Evolutionary conservation across 2,888 invertebrate genomes (phyloP).

Genomic region (Drosophila anomalata): DNA sequence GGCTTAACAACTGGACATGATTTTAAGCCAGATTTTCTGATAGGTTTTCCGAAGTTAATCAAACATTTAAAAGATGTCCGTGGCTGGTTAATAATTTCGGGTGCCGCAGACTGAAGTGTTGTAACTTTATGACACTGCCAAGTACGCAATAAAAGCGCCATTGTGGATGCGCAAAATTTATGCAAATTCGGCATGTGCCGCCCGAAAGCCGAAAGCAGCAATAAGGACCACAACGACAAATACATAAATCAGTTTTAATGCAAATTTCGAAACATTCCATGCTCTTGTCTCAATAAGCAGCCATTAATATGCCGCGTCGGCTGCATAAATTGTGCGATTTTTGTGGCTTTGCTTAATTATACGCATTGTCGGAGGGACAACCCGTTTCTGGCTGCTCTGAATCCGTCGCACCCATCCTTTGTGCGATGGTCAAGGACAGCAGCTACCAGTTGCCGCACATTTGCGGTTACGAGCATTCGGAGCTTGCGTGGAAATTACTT

Average conservation of each 20-base stretch:
- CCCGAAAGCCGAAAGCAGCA: constrained; percentile 27
- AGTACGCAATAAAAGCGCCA: constrained; percentile 44
- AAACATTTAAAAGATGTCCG: constrained; percentile 7
- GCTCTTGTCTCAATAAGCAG: constrained; percentile 53
- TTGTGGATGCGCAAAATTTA: constrained; percentile 53
- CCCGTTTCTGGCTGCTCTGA: constrained; percentile 7
- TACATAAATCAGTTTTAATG: constrained; percentile 56
- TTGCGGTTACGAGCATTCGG: constrained; percentile 17
- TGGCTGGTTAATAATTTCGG: constrained; percentile 7
- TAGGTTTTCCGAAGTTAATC: neutral
- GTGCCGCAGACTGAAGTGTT: constrained; percentile 13
- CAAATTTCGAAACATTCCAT: constrained; percentile 43
- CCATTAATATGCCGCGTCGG: constrained; percentile 60
- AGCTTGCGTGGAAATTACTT: constrained; percentile 31
- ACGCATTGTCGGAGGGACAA: constrained; percentile 49
- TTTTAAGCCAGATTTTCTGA: neutral
- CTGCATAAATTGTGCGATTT: constrained; percentile 60
- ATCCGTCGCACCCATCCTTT: constrained; percentile 42
- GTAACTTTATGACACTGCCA: constrained; percentile 33
- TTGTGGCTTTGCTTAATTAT: constrained; percentile 62
- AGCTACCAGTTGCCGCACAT: constrained; percentile 40
- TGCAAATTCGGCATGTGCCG: constrained; percentile 42
- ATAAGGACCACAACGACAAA: constrained; percentile 43
- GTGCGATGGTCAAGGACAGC: constrained; percentile 64
- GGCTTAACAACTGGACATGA: neutral